Base-by-base conservation (phyloP, 1,140 invertebrate genomes). In the Neuroterus valhalla region DNA sequence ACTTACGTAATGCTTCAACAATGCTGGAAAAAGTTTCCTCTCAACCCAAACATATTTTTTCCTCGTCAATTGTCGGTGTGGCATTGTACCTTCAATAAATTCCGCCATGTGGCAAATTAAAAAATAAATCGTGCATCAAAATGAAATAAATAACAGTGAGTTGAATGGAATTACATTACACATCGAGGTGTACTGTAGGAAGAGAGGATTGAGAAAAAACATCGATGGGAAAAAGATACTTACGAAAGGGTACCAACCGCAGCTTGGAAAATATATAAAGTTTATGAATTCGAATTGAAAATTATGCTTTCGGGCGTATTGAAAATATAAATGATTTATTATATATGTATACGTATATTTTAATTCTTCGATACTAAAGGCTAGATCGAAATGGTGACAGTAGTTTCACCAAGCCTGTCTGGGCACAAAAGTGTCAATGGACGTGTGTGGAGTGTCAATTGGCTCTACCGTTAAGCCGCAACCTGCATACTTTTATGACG, bases 191-290 rank as follows among this genome's bases (percentile, higher is more conserved):
- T 48, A 17, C 46, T 17, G 8, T 2, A 48, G 3, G n/a, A 19
- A 48, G n/a, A 8, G 17, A n/a, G 4, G 1, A 48, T 19, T 17
- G 17, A 48, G n/a, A 17, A 19, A 8, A 19, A 48, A 48, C 46
- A 17, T 19, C 2, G 17, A 19, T 8, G 31, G n/a, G n/a, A 68
- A 68, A 12, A 17, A n/a, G n/a, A 72, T 83, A 82, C 83, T 83
- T 84, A 84, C 83, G 72, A 62, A 62, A 50, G 31, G 21, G 68
- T 77, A 69, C 71, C 80, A 76, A 80, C 71, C 76, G 81, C 79
- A 80, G 83, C 83, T 84, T 84, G 82, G 79, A 84, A 84, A 84
- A 79, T 75, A 81, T 23, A 31, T n/a, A 4, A 6, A 31, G 26
- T n/a, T 62, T 62, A n/a, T 62, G 2, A 52, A 50, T 17, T 14